Percentiles rank a stretch among this genome's conserved stretches.
Evolutionary conservation across 53 echinoderm and acorn worm genomes (phyloP).

Genomic region (Paracentrotus lividus): DNA sequence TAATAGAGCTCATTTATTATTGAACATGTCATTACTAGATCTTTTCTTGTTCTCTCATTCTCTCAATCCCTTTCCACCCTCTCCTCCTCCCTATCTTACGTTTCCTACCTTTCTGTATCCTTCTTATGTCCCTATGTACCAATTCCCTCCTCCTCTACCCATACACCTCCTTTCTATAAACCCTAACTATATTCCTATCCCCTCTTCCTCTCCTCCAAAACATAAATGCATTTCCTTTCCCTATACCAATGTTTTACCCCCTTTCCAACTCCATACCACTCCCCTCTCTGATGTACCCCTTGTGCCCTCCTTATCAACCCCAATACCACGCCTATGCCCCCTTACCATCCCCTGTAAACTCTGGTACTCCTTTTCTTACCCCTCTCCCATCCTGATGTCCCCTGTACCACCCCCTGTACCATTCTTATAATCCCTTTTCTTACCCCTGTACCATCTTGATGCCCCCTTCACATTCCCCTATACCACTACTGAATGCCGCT

Average conservation of each 20-base stretch:
- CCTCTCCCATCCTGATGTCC: not conserved
- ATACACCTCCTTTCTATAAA: not conserved
- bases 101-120: not conserved
- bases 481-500: not conserved
- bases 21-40: slow-evolving; percentile 35
- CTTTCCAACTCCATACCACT: not conserved
- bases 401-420: not conserved
- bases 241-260: not conserved
- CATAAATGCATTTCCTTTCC: not conserved
- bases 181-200: not conserved
- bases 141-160: too few relatives aligned
- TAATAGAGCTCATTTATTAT: slow-evolving; percentile 70
- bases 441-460: not conserved
- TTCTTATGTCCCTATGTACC: too few relatives aligned
- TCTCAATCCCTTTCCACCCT: slow-evolving; percentile 28
- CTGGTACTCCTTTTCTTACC: not conserved
- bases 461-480: not conserved
- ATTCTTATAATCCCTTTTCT: not conserved
- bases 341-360: not conserved
- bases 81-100: not conserved
- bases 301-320: not conserved
- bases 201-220: not conserved
- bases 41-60: slow-evolving; percentile 56
- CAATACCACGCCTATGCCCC: not conserved
- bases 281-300: not conserved